Conservation (phyloP, 2,797 vertebrate species). For the Rhincodon typus region DNA sequence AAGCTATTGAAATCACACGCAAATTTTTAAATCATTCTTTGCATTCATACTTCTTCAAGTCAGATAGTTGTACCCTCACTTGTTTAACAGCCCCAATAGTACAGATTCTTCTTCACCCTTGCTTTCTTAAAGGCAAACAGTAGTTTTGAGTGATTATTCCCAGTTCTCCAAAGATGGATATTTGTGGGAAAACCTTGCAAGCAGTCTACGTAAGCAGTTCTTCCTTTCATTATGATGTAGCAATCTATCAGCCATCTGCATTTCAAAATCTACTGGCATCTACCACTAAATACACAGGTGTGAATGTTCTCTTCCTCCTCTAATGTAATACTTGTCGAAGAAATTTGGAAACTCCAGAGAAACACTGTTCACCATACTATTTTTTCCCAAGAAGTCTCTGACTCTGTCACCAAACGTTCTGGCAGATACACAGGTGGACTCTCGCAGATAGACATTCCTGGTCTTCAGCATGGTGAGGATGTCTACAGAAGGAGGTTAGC, state of each 20-base stretch:
- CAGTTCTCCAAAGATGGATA: background rate
- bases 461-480: background rate
- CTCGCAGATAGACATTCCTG: background rate
- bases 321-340: background rate
- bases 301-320: background rate
- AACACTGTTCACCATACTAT: background rate
- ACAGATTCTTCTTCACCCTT: background rate
- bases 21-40: background rate
- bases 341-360: background rate
- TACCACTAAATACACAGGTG: background rate
- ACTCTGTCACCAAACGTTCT: background rate
- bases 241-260: background rate
- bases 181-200: background rate
- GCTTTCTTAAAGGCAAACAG: background rate
- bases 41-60: no score
- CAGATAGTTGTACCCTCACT: background rate
- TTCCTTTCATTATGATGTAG: background rate
- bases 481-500: no score
- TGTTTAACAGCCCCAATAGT: background rate
- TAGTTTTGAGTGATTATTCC: background rate
- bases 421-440: background rate
- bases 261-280: background rate
- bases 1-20: background rate
- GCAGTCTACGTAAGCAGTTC: background rate
- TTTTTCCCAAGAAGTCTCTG: background rate